phyloP scores from a whole-genome alignment of 2,113 vertebrate genomes.

The Passer domesticus region DNA sequence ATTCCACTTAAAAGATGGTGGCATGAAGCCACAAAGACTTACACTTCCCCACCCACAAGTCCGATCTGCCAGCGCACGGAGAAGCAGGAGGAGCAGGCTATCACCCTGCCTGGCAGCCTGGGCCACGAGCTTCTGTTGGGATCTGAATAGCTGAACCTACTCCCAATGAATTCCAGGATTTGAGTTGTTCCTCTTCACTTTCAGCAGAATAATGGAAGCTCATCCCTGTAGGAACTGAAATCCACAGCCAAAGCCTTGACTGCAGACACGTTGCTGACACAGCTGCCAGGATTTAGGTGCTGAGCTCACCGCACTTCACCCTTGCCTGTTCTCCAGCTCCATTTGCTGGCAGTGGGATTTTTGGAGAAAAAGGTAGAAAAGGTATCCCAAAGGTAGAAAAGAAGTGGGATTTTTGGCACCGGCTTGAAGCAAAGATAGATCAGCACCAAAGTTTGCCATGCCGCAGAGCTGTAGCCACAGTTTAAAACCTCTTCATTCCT shows the following conservation, averaged over 20 bases:
- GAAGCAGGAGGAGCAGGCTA: no score
- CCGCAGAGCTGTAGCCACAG: background rate
- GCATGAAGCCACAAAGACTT: no score
- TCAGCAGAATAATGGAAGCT: background rate
- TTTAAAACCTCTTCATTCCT: background rate
- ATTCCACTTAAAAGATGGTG: no score
- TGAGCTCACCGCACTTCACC: background rate
- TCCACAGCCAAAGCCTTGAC: background rate
- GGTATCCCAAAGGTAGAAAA: background rate
- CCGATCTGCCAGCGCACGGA: no score
- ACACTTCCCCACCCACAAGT: no score
- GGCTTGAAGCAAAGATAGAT: background rate
- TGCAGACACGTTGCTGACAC: background rate
- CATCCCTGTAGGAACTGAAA: background rate
- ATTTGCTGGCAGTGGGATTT: background rate
- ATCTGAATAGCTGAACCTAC: background rate
- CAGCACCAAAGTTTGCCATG: background rate
- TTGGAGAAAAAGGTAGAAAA: background rate
- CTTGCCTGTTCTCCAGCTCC: background rate
- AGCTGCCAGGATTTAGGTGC: rapidly evolving
- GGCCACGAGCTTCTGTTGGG: no score
- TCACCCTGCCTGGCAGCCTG: no score
- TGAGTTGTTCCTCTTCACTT: background rate
- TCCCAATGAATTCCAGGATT: background rate
- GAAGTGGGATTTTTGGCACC: background rate